phyloP scores from a whole-genome alignment of 2,797 vertebrate species.

The Margarornis squamiger region DNA sequence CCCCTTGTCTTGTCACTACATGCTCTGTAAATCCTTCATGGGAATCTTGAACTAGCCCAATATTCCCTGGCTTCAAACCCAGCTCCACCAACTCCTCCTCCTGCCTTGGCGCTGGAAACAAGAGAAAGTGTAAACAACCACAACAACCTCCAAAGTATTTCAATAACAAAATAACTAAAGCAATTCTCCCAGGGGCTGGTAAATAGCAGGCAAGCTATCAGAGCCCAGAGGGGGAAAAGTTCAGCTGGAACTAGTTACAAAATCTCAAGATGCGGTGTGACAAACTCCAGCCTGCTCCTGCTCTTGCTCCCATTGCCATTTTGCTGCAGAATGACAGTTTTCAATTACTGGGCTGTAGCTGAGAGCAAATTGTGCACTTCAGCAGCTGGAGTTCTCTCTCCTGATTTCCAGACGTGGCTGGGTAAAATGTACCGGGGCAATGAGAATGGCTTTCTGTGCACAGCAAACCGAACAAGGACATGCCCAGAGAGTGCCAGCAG shows the following conservation, averaged over 20 bases:
- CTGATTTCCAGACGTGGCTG: slow-evolving; percentile 35
- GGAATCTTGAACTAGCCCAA: background rate
- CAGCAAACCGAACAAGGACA: slow-evolving; percentile 33
- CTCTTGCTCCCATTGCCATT: slow-evolving; percentile 35
- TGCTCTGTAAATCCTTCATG: background rate
- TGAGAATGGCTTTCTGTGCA: slow-evolving; percentile 35
- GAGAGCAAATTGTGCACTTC: slow-evolving; percentile 56
- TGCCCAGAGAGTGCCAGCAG: background rate
- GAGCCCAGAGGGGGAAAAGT: slow-evolving; percentile 58
- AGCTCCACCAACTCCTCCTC: background rate
- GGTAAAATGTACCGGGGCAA: slow-evolving; percentile 55
- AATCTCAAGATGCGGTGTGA: slow-evolving; percentile 51
- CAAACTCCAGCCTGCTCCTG: slow-evolving; percentile 53
- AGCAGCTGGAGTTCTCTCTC: slow-evolving; percentile 56
- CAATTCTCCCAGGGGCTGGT: slow-evolving; percentile 50
- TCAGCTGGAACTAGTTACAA: slow-evolving; percentile 57
- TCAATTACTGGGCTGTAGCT: slow-evolving; percentile 68
- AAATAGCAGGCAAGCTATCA: slow-evolving; percentile 59
- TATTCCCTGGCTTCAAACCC: background rate
- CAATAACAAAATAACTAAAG: slow-evolving; percentile 57
- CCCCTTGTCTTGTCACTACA: background rate
- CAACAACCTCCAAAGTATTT: slow-evolving; percentile 48
- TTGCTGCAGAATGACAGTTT: slow-evolving; percentile 68
- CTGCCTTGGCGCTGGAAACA: background rate
- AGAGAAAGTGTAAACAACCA: slow-evolving; percentile 16